Evolutionary conservation across 2,113 vertebrate genomes (phyloP).

Genomic region (Orycteropus afer): DNA sequence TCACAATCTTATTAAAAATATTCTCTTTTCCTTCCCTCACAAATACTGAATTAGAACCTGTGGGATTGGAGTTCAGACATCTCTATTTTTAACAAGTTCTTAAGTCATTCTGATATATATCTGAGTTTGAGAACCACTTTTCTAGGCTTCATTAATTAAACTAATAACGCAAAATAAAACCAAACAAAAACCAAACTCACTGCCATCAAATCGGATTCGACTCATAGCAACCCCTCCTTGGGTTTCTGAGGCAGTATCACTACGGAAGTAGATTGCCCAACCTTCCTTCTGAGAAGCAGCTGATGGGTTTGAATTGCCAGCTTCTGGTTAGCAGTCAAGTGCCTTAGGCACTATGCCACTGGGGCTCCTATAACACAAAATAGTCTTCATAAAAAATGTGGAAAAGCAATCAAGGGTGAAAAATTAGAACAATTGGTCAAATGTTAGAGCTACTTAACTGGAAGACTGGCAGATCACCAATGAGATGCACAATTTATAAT

Average conservation of each 20-base stretch:
- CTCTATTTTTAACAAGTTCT: background rate
- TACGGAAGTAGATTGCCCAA: too few species aligned
- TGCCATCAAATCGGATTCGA: too few species aligned
- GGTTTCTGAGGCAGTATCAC: too few species aligned
- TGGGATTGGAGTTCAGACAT: background rate
- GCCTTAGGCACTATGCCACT: too few species aligned
- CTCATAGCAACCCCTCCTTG: too few species aligned
- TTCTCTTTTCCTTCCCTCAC: background rate
- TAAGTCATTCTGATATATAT: background rate
- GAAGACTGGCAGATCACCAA: slow-evolving; percentile 14
- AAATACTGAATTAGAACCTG: slow-evolving; percentile 29
- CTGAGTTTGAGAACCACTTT: background rate
- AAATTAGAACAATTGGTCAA: slow-evolving; percentile 29
- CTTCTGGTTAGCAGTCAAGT: too few species aligned
- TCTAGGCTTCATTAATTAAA: background rate
- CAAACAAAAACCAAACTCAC: too few species aligned
- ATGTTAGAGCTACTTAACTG: slow-evolving; percentile 41
- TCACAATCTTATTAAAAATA: background rate
- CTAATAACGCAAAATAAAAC: background rate
- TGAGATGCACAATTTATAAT: background rate
- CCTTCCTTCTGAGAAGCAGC: too few species aligned
- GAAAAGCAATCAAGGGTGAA: slow-evolving; percentile 52
- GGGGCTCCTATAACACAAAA: too few species aligned
- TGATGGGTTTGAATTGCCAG: too few species aligned
- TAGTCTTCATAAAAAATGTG: background rate